Percentiles rank a stretch among this genome's conserved stretches.
Evolutionary conservation across 2,888 invertebrate genomes (phyloP).

Genomic region (Phasia obesa): DNA sequence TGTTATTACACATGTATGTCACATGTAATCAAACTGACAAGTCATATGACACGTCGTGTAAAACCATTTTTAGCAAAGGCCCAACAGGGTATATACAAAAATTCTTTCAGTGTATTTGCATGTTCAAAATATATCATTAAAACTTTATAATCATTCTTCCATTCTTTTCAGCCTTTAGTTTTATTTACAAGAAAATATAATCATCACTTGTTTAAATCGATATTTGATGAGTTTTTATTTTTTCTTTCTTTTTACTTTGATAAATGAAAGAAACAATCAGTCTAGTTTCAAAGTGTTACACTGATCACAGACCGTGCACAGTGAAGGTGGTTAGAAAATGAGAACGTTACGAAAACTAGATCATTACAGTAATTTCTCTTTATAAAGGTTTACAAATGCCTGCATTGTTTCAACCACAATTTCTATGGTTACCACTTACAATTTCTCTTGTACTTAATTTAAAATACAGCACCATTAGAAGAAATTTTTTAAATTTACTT

Average conservation of each 20-base stretch:
- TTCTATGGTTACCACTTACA: conserved; percentile 5
- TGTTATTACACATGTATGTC: too few species aligned
- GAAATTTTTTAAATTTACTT: not conserved
- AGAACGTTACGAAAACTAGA: conserved; percentile 25
- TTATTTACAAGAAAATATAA: conserved; percentile 46
- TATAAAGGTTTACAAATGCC: conserved; percentile 14
- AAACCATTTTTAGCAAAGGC: too few species aligned
- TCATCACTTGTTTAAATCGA: conserved; percentile 63
- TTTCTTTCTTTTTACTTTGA: not conserved
- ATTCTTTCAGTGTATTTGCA: not conserved
- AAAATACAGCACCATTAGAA: conserved; percentile 1
- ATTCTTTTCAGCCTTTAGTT: conserved; percentile 30
- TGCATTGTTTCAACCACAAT: conserved; percentile 52
- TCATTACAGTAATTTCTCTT: conserved; percentile 58
- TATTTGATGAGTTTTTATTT: conserved; percentile 62
- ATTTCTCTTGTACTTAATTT: conserved; percentile 2
- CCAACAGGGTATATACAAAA: too few species aligned
- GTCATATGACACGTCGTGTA: too few species aligned
- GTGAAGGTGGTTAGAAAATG: conserved; percentile 11
- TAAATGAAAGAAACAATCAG: not conserved
- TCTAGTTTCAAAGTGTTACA: not conserved
- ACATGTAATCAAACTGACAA: too few species aligned
- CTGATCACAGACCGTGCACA: not conserved
- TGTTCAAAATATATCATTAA: conserved; percentile 31
- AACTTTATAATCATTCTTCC: conserved; percentile 14